Evolutionary conservation across 2,113 vertebrate genomes (phyloP).

Genomic region (Egretta garzetta): DNA sequence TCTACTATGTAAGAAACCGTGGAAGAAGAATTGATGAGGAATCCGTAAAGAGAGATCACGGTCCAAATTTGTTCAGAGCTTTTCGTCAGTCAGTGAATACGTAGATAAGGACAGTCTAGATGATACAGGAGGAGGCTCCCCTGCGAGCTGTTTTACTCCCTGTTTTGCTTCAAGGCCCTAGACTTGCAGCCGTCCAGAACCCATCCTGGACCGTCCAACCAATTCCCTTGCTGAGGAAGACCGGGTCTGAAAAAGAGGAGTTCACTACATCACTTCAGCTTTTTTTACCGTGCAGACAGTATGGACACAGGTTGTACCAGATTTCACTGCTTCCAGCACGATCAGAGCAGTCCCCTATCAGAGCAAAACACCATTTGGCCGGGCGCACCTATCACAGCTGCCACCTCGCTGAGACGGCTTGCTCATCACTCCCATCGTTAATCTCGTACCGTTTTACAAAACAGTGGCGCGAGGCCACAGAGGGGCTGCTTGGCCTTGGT

Average conservation of each 20-base stretch:
- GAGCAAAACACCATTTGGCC: neutral
- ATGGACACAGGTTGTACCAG: neutral
- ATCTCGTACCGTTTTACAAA: neutral
- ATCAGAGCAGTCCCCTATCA: neutral
- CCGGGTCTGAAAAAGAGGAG: neutral
- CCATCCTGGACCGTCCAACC: neutral
- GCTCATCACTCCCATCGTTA: neutral
- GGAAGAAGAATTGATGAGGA: neutral
- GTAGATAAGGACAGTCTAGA: neutral
- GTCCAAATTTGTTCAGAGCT: neutral
- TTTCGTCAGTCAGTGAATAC: neutral
- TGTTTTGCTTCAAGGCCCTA: neutral
- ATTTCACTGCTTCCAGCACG: neutral
- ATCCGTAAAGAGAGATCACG: neutral
- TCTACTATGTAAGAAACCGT: neutral
- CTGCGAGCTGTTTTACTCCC: neutral
- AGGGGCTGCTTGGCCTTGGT: neutral
- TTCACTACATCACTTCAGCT: neutral
- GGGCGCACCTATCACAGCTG: neutral
- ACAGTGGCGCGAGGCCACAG: neutral
- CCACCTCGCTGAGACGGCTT: accelerated
- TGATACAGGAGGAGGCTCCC: neutral
- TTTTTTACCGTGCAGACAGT: neutral
- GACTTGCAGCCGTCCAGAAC: neutral
- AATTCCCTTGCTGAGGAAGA: neutral